These are phyloP conservation scores for Eupithecia exiguata DNA, from an alignment of 2,888 invertebrate species.

Conservation along the genomic window DNA sequence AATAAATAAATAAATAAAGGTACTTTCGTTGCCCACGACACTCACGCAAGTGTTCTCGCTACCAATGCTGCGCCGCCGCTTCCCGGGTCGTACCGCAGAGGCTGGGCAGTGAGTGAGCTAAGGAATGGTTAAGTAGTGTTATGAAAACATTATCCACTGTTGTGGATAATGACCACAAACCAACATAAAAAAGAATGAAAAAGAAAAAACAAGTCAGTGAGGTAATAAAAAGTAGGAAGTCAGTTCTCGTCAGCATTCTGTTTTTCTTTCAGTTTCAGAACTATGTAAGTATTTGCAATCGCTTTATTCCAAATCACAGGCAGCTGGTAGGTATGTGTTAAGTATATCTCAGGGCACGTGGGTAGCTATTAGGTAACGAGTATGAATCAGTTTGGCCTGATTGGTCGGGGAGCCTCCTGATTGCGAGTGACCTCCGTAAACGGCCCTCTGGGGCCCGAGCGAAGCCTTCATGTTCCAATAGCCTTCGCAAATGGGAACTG, in stretches of 20 bases:
- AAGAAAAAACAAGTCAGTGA: too few relatives aligned
- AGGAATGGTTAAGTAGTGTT: too few relatives aligned
- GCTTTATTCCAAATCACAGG: not conserved
- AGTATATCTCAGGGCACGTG: not conserved
- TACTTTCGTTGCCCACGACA: too few relatives aligned
- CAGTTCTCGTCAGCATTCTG: not conserved
- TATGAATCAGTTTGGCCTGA: slow-evolving; percentile 47
- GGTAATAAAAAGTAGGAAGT: not conserved
- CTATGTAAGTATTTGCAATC: slow-evolving; percentile 4
- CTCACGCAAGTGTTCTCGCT: too few relatives aligned
- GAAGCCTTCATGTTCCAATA: not conserved
- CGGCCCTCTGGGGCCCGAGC: not conserved
- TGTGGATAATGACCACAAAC: too few relatives aligned
- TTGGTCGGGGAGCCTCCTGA: slow-evolving; percentile 54
- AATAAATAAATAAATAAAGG: too few relatives aligned
- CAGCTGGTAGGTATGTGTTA: not conserved
- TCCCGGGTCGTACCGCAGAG: too few relatives aligned
- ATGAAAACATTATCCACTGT: too few relatives aligned
- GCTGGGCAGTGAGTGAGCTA: too few relatives aligned
- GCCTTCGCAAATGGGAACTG: not conserved
- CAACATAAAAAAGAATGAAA: too few relatives aligned
- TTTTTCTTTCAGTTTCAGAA: not conserved
- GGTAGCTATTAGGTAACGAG: slow-evolving; percentile 45
- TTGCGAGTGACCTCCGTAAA: slow-evolving; percentile 51
- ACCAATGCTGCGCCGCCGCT: too few relatives aligned